Percentiles rank a stretch among this genome's conserved stretches.
Conservation (phyloP, 2,888 invertebrate genomes). For the Chymomyza caudatula region DNA sequence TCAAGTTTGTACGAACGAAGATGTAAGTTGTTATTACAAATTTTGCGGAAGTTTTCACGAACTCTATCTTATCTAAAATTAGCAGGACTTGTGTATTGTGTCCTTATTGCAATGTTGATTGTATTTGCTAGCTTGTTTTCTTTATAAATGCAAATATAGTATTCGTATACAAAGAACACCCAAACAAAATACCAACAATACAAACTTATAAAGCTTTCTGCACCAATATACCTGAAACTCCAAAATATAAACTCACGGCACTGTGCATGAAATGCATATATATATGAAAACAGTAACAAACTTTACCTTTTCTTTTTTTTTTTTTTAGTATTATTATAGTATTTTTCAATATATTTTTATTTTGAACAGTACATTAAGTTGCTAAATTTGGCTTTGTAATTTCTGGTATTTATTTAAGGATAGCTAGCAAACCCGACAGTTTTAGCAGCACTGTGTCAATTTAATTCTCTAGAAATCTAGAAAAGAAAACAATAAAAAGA, state of each 20-base stretch:
- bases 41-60: conserved; percentile 12
- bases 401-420: not conserved
- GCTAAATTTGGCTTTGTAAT: not conserved
- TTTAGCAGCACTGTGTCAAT: not conserved
- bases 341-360: not conserved
- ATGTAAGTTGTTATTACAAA: conserved; percentile 84
- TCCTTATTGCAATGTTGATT: not conserved
- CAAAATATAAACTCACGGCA: not conserved
- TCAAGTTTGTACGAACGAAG: conserved; percentile 90
- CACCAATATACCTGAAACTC: not conserved
- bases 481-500: not conserved
- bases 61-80: not conserved
- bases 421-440: not conserved
- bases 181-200: not conserved
- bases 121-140: conserved; percentile 1
- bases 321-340: too few relatives aligned
- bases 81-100: not conserved
- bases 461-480: too few relatives aligned
- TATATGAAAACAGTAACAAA: not conserved
- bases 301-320: not conserved
- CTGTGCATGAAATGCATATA: not conserved
- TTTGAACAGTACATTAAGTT: not conserved
- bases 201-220: not conserved
- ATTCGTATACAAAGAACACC: not conserved
- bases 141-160: not conserved